phyloP scores from a whole-genome alignment of 2,113 vertebrate genomes.

The Prietella phreatophila region DNA sequence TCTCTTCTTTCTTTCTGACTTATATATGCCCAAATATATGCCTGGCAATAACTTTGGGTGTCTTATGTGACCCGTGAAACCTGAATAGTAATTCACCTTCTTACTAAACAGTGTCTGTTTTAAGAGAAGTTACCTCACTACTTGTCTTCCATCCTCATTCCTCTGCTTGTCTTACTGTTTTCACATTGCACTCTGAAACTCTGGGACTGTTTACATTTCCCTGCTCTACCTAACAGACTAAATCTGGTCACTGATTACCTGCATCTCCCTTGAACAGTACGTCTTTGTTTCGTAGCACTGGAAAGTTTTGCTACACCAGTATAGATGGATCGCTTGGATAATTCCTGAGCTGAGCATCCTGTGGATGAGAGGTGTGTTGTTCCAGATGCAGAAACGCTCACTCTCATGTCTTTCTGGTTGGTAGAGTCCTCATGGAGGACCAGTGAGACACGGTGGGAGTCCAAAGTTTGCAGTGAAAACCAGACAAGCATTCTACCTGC shows the following conservation, averaged over 20 bases:
- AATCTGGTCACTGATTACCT: not conserved
- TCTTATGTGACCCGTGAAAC: not conserved
- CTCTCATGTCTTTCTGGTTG: constrained; percentile 31
- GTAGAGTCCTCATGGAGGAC: constrained; percentile 88
- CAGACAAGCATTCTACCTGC: constrained; percentile 92
- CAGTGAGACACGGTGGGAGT: constrained; percentile 85
- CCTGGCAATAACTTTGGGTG: not conserved
- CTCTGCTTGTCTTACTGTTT: not conserved
- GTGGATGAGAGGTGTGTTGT: not conserved
- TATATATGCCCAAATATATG: not conserved
- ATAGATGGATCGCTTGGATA: no score
- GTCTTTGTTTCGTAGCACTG: not conserved
- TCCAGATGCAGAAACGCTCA: not conserved
- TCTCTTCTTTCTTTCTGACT: not conserved
- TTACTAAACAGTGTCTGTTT: not conserved
- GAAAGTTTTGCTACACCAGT: not conserved
- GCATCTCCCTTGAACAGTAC: not conserved
- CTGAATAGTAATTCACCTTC: not conserved
- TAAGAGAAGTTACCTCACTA: not conserved
- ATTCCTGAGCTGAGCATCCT: not conserved
- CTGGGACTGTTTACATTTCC: not conserved
- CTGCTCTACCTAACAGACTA: not conserved
- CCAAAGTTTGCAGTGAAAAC: constrained; percentile 98
- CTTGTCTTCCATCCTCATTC: not conserved
- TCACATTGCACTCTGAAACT: not conserved